A percentile compares a stretch with the other conserved stretches of the same genome.
phyloP scores from a whole-genome alignment of 2,113 vertebrate genomes.

The Mesocricetus auratus region DNA sequence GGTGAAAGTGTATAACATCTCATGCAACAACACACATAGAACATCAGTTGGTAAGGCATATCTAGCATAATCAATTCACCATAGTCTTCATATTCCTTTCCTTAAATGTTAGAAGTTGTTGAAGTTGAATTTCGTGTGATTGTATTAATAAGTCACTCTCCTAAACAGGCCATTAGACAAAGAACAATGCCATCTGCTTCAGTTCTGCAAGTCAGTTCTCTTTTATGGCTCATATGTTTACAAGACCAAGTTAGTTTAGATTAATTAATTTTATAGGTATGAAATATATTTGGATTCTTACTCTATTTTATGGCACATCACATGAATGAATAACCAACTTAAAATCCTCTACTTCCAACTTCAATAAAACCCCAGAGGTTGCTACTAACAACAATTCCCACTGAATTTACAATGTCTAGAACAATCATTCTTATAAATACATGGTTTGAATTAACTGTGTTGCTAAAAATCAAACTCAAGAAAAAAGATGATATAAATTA shows the following conservation, averaged over 20 bases:
- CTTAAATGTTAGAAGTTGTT: neutral
- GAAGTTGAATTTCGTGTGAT: neutral
- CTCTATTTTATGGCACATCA: conserved; percentile 17
- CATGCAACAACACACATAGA: neutral
- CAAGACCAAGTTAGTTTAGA: conserved; percentile 53
- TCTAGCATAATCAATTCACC: neutral
- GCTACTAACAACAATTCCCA: conserved; percentile 23
- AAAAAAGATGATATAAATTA: conserved; percentile 50
- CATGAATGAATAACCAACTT: conserved; percentile 69
- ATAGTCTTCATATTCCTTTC: neutral
- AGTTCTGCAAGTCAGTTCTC: conserved; percentile 38
- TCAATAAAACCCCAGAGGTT: conserved; percentile 47
- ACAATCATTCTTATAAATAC: neutral
- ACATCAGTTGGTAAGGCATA: neutral
- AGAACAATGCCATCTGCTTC: conserved; percentile 48
- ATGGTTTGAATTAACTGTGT: conserved; percentile 40
- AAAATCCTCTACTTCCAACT: conserved; percentile 38
- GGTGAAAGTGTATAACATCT: neutral
- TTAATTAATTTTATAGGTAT: conserved; percentile 72
- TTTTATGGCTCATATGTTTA: conserved; percentile 64
- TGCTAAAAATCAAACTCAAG: conserved; percentile 55
- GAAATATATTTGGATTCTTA: conserved; percentile 24
- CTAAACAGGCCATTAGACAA: conserved; percentile 36
- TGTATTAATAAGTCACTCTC: conserved; percentile 8
- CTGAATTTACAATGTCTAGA: conserved; percentile 45